phyloP scores from a whole-genome alignment of 2,113 vertebrate species.

The Hipposideros armiger region DNA sequence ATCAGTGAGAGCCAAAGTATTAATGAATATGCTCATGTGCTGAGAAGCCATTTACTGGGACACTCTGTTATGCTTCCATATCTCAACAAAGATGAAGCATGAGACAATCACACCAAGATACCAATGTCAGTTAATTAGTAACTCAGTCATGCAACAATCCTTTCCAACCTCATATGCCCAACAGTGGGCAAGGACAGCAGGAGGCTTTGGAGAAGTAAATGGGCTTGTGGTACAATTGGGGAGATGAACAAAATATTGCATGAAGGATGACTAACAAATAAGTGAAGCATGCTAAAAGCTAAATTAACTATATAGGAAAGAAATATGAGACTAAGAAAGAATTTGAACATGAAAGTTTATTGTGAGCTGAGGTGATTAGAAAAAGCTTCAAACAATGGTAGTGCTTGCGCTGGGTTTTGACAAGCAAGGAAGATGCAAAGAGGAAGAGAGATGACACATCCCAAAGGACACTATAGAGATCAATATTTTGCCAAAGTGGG shows the following conservation, averaged over 20 bases:
- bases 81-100: conserved; percentile 41
- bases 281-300: background rate
- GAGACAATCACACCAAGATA: conserved; percentile 32
- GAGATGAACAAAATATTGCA: conserved; percentile 18
- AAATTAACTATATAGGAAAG: background rate
- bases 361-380: background rate
- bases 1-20: background rate
- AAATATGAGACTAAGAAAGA: background rate
- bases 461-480: background rate
- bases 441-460: background rate
- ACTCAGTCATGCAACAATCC: background rate
- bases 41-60: background rate
- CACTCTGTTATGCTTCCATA: background rate
- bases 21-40: background rate
- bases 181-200: background rate
- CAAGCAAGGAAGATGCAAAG: background rate
- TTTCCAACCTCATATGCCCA: background rate
- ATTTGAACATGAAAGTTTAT: background rate
- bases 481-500: background rate
- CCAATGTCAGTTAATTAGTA: background rate
- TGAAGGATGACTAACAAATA: background rate
- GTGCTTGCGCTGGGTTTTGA: background rate
- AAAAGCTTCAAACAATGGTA: background rate
- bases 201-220: conserved; percentile 13
- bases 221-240: background rate